Conservation (phyloP, 2,113 vertebrate genomes). For the Gymnobelideus leadbeateri region DNA sequence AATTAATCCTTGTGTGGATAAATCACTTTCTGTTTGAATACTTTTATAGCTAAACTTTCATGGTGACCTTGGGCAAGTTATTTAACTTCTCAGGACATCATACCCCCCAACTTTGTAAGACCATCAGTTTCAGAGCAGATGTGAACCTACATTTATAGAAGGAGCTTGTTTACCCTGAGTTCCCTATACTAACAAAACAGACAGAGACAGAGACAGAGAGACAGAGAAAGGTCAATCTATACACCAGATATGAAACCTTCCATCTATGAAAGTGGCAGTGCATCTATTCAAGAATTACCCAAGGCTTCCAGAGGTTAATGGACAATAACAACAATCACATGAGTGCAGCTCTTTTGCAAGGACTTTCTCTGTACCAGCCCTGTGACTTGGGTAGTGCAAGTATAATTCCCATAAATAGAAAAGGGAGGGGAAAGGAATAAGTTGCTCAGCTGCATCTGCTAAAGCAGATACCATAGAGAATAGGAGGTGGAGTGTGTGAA, state of each 20-base stretch:
- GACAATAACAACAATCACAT: neutral
- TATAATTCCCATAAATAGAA: neutral
- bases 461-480: neutral
- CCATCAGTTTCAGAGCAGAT: neutral
- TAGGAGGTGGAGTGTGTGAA: neutral
- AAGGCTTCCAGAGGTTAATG: neutral
- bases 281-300: neutral
- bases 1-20: neutral
- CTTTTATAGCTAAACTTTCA: too few species aligned
- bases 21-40: too few species aligned
- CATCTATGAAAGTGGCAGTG: neutral
- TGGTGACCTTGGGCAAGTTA: neutral
- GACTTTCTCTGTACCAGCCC: neutral
- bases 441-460: neutral
- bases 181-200: neutral
- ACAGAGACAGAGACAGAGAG: neutral
- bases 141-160: neutral
- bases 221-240: neutral
- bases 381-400: neutral
- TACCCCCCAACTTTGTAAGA: neutral
- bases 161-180: neutral
- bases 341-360: neutral
- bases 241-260: neutral
- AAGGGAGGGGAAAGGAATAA: neutral
- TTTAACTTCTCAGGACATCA: neutral